Evolutionary conservation across 2,888 invertebrate genomes (phyloP).

Genomic region (Drosophila algonquin): DNA sequence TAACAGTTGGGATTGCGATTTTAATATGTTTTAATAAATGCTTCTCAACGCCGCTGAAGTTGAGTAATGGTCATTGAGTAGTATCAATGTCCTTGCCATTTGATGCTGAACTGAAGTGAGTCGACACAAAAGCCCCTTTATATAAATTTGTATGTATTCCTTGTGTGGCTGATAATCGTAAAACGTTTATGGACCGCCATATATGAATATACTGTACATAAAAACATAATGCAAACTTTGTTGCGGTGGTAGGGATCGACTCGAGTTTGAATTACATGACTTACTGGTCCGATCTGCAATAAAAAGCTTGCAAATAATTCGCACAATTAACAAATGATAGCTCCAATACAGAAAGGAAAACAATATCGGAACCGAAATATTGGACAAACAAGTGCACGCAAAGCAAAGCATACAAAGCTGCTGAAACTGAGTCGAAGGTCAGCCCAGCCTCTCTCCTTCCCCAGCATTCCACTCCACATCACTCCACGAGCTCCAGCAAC

Average conservation of each 20-base stretch:
- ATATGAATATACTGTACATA: too few relatives aligned
- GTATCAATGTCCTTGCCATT: slow-evolving; percentile 59
- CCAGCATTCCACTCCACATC: neutral
- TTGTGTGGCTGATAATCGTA: too few relatives aligned
- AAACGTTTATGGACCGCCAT: too few relatives aligned
- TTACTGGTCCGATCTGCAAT: neutral
- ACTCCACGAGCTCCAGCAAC: neutral
- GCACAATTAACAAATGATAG: slow-evolving; percentile 68
- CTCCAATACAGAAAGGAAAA: slow-evolving; percentile 19
- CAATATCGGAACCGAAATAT: slow-evolving; percentile 31
- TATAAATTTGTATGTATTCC: neutral
- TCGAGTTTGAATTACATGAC: slow-evolving; percentile 18
- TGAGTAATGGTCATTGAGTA: slow-evolving; percentile 10
- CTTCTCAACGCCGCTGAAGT: slow-evolving; percentile 44
- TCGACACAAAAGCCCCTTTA: slow-evolving; percentile 10
- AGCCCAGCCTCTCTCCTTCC: neutral
- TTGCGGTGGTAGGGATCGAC: neutral
- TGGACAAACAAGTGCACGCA: slow-evolving; percentile 34
- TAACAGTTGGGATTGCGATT: slow-evolving; percentile 38
- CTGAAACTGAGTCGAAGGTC: neutral
- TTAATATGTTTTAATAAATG: slow-evolving; percentile 44
- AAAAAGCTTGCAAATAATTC: slow-evolving; percentile 59
- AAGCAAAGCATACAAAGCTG: neutral
- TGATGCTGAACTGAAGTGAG: slow-evolving; percentile 50
- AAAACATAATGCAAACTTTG: too few relatives aligned